Percentiles rank a stretch among this genome's conserved stretches.
Evolutionary conservation across 1,140 invertebrate species (phyloP).

Genomic region (Pararge aegeria): DNA sequence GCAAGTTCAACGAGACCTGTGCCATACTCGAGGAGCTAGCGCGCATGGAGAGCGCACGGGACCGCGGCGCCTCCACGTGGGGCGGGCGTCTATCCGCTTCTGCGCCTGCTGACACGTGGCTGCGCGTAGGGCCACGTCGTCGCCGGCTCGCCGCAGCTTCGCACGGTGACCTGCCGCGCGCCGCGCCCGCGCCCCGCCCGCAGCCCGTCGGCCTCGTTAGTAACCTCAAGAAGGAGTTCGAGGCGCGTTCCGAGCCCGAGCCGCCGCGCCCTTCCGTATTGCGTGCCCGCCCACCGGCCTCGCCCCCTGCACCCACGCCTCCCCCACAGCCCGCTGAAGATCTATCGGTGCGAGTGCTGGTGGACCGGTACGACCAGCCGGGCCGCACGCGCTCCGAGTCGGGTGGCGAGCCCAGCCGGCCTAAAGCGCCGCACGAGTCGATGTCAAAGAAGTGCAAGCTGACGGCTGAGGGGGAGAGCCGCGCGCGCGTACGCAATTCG

Average conservation of each 20-base stretch:
- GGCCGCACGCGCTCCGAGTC: conserved; percentile 45
- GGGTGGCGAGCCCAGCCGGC: conserved; percentile 51
- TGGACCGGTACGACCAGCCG: conserved; percentile 83
- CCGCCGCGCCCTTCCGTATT: conserved; percentile 34
- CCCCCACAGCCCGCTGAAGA: conserved; percentile 83
- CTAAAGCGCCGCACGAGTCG: conserved; percentile 27
- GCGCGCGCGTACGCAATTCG: conserved; percentile 47
- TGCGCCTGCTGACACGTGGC: conserved; percentile 82
- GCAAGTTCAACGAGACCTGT: conserved; percentile 71
- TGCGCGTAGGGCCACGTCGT: conserved; percentile 73
- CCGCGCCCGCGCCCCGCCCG: conserved; percentile 36
- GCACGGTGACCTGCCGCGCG: conserved; percentile 56
- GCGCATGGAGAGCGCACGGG: conserved; percentile 47
- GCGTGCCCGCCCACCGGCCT: conserved; percentile 26
- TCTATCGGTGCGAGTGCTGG: conserved; percentile 86
- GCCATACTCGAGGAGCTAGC: conserved; percentile 75
- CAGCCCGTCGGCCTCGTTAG: conserved; percentile 81
- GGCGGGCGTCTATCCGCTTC: conserved; percentile 81
- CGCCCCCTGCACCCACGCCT: conserved; percentile 32
- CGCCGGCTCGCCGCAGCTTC: conserved; percentile 54
- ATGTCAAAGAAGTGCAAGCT: conserved; percentile 39
- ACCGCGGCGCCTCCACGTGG: conserved; percentile 55
- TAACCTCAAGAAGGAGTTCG: conserved; percentile 92
- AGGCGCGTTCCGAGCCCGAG: conserved; percentile 84
- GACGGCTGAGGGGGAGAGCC: conserved; percentile 28